Evolutionary conservation across 1,140 invertebrate species (phyloP), one percentile per base, ranked within the genome.

Genomic region (Macrobrachium nipponense): DNA sequence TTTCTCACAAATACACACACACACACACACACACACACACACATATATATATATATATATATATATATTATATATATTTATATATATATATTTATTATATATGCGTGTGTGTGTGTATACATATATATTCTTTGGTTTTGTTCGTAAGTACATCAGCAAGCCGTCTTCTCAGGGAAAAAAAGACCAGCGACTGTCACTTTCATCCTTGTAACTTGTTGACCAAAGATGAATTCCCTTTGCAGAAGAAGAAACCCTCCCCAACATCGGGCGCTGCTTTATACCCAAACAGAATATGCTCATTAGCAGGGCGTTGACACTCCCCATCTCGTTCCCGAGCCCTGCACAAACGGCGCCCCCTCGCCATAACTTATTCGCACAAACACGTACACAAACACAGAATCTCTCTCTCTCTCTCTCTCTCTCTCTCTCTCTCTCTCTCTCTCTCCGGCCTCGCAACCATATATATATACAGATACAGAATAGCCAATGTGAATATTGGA

Each of bases 381-480:
- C 64, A 20, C 64, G n/a, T n/a, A n/a, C n/a, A n/a, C n/a, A n/a
- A n/a, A n/a, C n/a, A n/a, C n/a, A n/a, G n/a, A n/a, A n/a, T 66
- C 64, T 66, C 64, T 66, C 64, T 66, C 64, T 66, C 64, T 66
- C 64, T 66, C 64, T 66, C 64, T 66, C 64, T 66, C 64, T 66
- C 64, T 66, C 64, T 66, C 64, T 66, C 64, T 66, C 64, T 66
- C 64, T 66, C 64, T 66, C 64, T 66, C 64, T 66, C 64, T 66
- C 64, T 66, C 68, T 8, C 8, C 68, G 12, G 20, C 4, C 14
- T 15, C n/a, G n/a, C n/a, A n/a, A n/a, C n/a, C n/a, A n/a, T n/a
- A n/a, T n/a, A n/a, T n/a, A n/a, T n/a, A n/a, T n/a, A n/a, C n/a
- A n/a, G n/a, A n/a, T n/a, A n/a, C n/a, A n/a, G n/a, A n/a, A n/a